Conservation (phyloP, 2,113 vertebrate genomes). For the Pachyramphus minor region DNA sequence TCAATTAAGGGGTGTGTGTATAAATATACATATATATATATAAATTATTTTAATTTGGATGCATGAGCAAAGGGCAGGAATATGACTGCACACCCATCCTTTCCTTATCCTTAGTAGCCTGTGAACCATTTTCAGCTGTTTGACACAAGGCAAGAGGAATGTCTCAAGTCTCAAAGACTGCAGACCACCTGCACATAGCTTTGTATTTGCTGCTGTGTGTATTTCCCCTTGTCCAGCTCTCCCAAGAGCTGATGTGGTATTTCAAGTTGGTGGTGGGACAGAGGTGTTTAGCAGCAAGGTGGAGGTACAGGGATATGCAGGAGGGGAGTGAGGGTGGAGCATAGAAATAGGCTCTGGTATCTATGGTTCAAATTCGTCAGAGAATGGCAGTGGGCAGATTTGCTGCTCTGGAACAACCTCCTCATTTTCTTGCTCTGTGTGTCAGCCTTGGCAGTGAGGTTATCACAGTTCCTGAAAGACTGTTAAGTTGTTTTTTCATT, state of each 20-base stretch:
- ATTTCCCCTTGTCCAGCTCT: background rate
- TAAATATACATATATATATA: background rate
- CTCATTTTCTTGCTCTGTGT: background rate
- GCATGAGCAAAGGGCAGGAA: background rate
- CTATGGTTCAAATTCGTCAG: background rate
- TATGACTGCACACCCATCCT: background rate
- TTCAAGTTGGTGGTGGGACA: background rate
- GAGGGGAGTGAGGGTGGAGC: background rate
- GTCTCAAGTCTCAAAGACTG: background rate
- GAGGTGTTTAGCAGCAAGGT: background rate
- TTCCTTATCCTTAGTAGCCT: background rate
- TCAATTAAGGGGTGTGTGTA: background rate
- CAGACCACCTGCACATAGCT: background rate
- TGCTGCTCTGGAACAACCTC: background rate
- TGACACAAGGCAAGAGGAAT: background rate
- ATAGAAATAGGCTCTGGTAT: background rate
- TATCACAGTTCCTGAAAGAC: background rate
- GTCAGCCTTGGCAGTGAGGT: background rate
- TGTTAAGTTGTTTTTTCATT: background rate
- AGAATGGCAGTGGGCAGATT: background rate
- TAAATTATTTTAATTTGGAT: background rate
- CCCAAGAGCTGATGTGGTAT: background rate
- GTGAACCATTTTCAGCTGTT: background rate
- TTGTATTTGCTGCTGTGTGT: background rate
- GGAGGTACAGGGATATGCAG: background rate